Evolutionary conservation across 2,113 vertebrate species (phyloP).

Genomic region (Panthera uncia): DNA sequence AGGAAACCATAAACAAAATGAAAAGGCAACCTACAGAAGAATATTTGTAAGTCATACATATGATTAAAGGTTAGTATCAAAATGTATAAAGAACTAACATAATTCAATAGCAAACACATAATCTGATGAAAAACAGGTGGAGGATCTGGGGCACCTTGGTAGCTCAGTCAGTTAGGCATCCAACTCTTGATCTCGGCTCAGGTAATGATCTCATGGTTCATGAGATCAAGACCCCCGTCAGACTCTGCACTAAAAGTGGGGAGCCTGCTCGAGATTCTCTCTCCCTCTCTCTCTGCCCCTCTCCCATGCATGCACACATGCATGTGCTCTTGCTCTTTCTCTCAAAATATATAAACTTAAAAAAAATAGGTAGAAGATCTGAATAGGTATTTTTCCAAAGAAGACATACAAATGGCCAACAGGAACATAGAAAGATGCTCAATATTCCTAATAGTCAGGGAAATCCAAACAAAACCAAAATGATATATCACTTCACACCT

Average conservation of each 20-base stretch:
- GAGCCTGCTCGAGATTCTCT: no score
- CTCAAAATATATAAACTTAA: no score
- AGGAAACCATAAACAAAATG: neutral
- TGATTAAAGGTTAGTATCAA: neutral
- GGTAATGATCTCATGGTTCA: no score
- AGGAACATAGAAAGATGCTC: neutral
- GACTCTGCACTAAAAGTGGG: no score
- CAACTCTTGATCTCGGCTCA: no score
- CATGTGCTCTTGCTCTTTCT: no score
- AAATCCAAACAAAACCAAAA: neutral
- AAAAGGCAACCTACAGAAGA: neutral
- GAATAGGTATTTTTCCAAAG: neutral
- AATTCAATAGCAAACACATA: neutral
- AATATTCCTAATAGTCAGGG: neutral
- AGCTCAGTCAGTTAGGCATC: no score
- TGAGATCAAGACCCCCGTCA: no score
- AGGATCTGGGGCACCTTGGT: neutral
- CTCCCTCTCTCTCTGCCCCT: no score
- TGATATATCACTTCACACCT: neutral
- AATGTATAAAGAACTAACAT: neutral
- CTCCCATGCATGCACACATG: no score
- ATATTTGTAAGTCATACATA: neutral
- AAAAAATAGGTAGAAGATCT: neutral
- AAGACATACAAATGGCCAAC: neutral
- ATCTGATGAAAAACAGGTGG: neutral